phyloP scores from a whole-genome alignment of 2,113 vertebrate species.

The Miniopterus natalensis region DNA sequence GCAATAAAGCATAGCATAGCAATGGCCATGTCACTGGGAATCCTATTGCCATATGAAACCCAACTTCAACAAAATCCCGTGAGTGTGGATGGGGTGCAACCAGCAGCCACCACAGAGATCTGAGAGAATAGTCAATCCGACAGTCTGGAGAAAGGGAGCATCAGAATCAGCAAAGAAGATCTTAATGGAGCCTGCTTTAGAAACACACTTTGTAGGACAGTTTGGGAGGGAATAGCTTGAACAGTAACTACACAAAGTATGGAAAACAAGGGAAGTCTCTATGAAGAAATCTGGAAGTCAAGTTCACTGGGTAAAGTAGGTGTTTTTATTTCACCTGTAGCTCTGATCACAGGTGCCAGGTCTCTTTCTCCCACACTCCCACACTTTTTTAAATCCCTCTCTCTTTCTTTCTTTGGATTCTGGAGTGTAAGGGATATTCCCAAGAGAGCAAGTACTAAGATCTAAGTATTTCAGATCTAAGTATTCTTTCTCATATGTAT shows the following conservation, averaged over 20 bases:
- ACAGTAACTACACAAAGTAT: not conserved
- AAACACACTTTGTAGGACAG: not conserved
- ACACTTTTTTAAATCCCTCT: not conserved
- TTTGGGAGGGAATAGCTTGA: not conserved
- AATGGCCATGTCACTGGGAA: conserved; percentile 4
- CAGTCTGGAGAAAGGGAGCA: not conserved
- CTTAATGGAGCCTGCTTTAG: not conserved
- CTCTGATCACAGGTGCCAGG: not conserved
- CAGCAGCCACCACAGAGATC: not conserved
- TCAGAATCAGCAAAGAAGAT: not conserved
- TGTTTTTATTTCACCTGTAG: conserved; percentile 37
- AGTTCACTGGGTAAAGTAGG: not conserved
- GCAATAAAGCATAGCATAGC: not conserved
- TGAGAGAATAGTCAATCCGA: not conserved
- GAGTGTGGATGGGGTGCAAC: not conserved
- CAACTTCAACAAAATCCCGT: not conserved
- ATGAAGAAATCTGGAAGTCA: not conserved
- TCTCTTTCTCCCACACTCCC: not conserved
- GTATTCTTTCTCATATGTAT: not conserved
- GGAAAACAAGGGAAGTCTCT: not conserved
- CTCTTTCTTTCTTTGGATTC: not conserved
- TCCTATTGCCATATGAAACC: not conserved
- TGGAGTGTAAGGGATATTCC: not conserved
- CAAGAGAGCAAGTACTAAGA: not conserved
- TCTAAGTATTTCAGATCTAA: not conserved